A percentile compares a stretch with the other conserved stretches of the same genome.
These are phyloP conservation scores for Hippocampus comes DNA, from an alignment of 2,113 vertebrate genomes.

Conservation along the genomic window DNA sequence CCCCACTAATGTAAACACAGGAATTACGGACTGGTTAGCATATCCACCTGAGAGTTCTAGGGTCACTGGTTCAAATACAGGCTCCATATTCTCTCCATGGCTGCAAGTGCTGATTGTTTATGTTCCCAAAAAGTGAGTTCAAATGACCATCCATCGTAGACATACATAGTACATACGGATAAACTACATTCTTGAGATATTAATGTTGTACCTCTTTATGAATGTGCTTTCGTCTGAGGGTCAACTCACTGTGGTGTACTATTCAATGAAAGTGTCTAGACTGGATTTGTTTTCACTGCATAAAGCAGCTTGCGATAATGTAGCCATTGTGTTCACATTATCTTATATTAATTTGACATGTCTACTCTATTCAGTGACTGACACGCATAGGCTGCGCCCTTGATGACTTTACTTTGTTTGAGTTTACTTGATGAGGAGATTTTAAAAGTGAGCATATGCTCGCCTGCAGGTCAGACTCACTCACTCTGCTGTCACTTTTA, in stretches of 20 bases:
- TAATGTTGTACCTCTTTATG: background rate
- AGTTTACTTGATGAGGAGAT: constrained; percentile 2
- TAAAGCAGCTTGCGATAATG: constrained; percentile 23
- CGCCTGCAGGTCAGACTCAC: constrained; percentile 5
- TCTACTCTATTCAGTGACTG: background rate
- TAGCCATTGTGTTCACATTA: constrained; percentile 5
- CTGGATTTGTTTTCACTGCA: constrained; percentile 41
- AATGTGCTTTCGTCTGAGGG: background rate
- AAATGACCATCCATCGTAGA: too few species aligned
- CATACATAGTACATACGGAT: too few species aligned
- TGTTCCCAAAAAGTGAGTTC: too few species aligned
- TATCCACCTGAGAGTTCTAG: too few species aligned
- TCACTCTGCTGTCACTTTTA: constrained; percentile 48
- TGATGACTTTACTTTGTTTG: background rate
- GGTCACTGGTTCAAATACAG: background rate
- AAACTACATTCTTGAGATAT: background rate
- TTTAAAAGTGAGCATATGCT: background rate
- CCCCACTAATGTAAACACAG: too few species aligned
- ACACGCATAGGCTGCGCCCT: background rate
- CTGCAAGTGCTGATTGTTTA: too few species aligned
- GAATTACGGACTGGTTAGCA: too few species aligned
- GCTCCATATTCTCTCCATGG: background rate
- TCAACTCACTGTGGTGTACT: background rate
- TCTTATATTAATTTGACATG: background rate
- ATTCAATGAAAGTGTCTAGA: constrained; percentile 42